Percentiles rank a stretch among this genome's conserved stretches.
phyloP scores from a whole-genome alignment of 2,113 vertebrate species.

The Sturnus vulgaris region DNA sequence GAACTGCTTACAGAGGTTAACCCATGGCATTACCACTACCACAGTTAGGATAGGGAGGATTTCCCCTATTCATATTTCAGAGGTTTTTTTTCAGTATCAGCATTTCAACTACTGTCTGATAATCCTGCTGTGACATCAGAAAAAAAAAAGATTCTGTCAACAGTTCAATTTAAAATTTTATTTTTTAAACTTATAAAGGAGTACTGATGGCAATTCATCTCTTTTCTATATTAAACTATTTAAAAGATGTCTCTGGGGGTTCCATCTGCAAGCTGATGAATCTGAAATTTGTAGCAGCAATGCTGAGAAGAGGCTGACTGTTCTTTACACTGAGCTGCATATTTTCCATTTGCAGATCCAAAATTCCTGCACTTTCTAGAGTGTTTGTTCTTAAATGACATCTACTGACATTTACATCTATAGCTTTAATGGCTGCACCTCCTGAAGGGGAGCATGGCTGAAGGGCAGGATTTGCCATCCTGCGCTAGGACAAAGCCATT shows the following conservation, averaged over 20 bases:
- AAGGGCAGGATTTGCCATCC: not conserved
- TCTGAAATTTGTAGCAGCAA: not conserved
- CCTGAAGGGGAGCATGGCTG: not conserved
- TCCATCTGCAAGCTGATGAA: not conserved
- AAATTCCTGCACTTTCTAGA: not conserved
- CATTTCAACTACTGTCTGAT: not conserved
- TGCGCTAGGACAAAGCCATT: not conserved
- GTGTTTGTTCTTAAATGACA: not conserved
- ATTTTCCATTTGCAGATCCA: not conserved
- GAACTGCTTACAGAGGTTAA: not conserved
- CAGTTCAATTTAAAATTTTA: not conserved
- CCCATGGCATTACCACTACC: not conserved
- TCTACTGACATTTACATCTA: not conserved
- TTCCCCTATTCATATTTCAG: not conserved
- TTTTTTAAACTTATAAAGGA: not conserved
- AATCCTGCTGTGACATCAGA: not conserved
- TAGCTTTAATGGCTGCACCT: not conserved
- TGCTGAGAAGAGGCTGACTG: not conserved
- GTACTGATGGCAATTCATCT: not conserved
- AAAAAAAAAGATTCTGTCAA: not conserved
- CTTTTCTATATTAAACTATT: not conserved
- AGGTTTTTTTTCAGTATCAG: not conserved
- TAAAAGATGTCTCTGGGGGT: not conserved
- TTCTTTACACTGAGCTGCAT: not conserved
- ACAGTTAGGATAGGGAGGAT: not conserved